Percentiles rank a stretch among this genome's conserved stretches.
Evolutionary conservation across 1,140 invertebrate genomes (phyloP).

Genomic region (Spodoptera litura): DNA sequence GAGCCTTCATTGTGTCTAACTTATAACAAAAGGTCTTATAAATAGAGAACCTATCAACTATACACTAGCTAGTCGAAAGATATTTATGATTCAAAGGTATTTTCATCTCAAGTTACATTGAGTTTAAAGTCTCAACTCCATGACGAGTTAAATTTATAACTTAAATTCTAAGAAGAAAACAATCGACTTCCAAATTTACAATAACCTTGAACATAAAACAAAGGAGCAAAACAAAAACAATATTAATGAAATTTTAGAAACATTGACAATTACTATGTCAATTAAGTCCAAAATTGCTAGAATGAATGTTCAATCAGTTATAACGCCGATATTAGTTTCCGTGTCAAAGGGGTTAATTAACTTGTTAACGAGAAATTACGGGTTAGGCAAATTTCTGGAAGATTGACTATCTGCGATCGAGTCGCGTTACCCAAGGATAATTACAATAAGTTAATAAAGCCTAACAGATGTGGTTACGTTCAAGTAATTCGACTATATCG

Average conservation of each 20-base stretch:
- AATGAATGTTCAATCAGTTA: conserved; percentile 36
- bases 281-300: conserved; percentile 5
- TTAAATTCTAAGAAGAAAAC: too few relatives aligned
- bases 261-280: background rate
- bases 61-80: too few relatives aligned
- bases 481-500: too few relatives aligned
- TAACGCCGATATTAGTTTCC: conserved; percentile 39
- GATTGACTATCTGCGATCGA: conserved; percentile 20
- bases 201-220: too few relatives aligned
- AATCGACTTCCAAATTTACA: too few relatives aligned
- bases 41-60: too few relatives aligned
- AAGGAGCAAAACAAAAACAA: conserved; percentile 3
- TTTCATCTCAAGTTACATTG: too few relatives aligned
- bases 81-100: too few relatives aligned
- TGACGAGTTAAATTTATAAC: too few relatives aligned
- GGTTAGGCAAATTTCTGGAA: conserved; percentile 31
- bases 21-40: too few relatives aligned
- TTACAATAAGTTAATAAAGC: conserved; percentile 5
- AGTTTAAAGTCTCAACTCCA: too few relatives aligned
- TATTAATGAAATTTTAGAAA: background rate
- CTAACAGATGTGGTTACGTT: background rate
- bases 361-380: conserved; percentile 44
- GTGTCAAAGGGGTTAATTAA: conserved; percentile 41
- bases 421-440: background rate
- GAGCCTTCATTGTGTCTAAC: too few relatives aligned